Conservation (phyloP, 2,888 invertebrate genomes). For the Acleris holmiana region DNA sequence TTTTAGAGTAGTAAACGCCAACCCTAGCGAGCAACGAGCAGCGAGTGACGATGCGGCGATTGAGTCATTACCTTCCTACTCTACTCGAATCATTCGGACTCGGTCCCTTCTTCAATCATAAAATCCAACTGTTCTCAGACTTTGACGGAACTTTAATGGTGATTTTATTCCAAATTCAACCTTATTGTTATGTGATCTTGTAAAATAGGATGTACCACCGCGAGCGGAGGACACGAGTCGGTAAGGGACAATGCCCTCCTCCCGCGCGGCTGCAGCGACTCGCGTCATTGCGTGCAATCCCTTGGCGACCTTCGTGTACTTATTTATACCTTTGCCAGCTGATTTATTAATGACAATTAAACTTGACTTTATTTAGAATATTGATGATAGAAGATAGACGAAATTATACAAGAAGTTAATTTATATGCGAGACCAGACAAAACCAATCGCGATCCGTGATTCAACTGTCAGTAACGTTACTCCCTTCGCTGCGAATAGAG, state of each 20-base stretch:
- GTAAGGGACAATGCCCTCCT: slow-evolving; percentile 2
- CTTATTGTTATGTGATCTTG: slow-evolving; percentile 12
- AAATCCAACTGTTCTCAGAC: slow-evolving; percentile 33
- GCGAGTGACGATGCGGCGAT: slow-evolving; percentile 38
- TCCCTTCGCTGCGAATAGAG: slow-evolving; percentile 29
- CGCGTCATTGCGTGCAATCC: slow-evolving; percentile 2
- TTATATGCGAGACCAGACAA: slow-evolving; percentile 24
- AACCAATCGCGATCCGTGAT: slow-evolving; percentile 32
- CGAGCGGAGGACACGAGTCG: neutral
- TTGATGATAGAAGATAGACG: slow-evolving; percentile 12
- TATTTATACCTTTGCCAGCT: neutral
- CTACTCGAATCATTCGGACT: slow-evolving; percentile 42
- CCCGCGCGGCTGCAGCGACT: neutral
- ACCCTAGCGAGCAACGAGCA: slow-evolving; percentile 12
- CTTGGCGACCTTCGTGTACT: neutral
- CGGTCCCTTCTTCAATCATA: slow-evolving; percentile 40
- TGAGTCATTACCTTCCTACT: slow-evolving; percentile 48
- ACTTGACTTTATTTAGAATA: neutral
- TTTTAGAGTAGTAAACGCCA: slow-evolving; percentile 1
- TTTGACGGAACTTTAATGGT: slow-evolving; percentile 8
- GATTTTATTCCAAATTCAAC: slow-evolving; percentile 1
- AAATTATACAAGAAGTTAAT: slow-evolving; percentile 17
- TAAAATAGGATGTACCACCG: neutral
- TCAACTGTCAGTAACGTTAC: slow-evolving; percentile 34
- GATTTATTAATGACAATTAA: neutral